A percentile compares a stretch with the other conserved stretches of the same genome.
phyloP scores from a whole-genome alignment of 1,140 invertebrate species.

The Glossosoma conforme region DNA sequence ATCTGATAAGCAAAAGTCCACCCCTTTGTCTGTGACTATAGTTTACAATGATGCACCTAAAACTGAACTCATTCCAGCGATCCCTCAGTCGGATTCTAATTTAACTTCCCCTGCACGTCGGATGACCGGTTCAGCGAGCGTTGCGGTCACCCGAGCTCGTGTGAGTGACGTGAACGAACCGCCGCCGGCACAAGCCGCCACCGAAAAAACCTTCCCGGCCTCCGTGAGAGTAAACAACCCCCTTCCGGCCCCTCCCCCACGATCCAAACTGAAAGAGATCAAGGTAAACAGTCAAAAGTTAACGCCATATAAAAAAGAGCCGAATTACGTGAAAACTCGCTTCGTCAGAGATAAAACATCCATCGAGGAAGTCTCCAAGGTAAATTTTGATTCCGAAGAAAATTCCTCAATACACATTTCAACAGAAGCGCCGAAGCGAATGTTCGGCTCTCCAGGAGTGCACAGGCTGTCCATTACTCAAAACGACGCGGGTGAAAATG shows the following conservation, averaged over 20 bases:
- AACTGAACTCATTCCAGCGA: neutral
- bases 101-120: neutral
- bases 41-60: constrained; percentile 2
- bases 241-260: constrained; percentile 44
- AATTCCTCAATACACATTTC: constrained; percentile 22
- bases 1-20: too few species aligned
- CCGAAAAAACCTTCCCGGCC: too few species aligned
- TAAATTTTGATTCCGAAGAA: constrained; percentile 22
- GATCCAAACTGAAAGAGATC: constrained; percentile 40
- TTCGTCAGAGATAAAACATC: constrained; percentile 41
- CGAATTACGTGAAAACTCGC: constrained; percentile 48
- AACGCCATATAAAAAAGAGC: constrained; percentile 41
- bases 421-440: constrained; percentile 13
- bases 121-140: too few species aligned
- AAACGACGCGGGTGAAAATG: constrained; percentile 16
- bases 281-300: constrained; percentile 1
- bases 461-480: constrained; percentile 29
- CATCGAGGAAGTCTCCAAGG: constrained; percentile 19
- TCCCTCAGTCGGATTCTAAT: constrained; percentile 2
- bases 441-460: constrained; percentile 19
- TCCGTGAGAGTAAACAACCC: constrained; percentile 6
- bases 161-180: neutral
- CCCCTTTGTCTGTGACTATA: constrained; percentile 12
- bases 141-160: neutral
- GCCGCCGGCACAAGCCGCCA: neutral